A percentile compares a stretch with the other conserved stretches of the same genome.
Evolutionary conservation across 2,113 vertebrate species (phyloP).

Genomic region (Callopanchax toddi): DNA sequence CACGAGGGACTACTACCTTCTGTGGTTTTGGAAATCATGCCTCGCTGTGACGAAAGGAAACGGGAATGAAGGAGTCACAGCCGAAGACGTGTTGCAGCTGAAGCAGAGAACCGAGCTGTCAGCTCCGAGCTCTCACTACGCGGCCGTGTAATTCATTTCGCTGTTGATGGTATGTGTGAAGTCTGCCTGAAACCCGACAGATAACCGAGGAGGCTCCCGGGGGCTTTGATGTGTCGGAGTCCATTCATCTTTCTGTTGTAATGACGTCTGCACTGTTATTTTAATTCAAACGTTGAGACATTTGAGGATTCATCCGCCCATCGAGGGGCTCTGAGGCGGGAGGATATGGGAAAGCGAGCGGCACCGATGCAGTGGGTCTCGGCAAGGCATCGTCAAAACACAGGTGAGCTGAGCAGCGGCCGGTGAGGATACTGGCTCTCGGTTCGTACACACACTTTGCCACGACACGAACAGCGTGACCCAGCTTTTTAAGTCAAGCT

Average conservation of each 20-base stretch:
- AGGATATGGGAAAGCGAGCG: constrained; percentile 78
- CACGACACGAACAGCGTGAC: constrained; percentile 19
- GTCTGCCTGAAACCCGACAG: constrained; percentile 15
- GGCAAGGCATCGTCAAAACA: constrained; percentile 71
- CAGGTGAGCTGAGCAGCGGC: constrained; percentile 70
- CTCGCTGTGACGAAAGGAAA: constrained; percentile 25
- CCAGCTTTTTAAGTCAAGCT: constrained; percentile 34
- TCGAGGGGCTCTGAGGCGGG: constrained; percentile 39
- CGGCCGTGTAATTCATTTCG: constrained; percentile 8
- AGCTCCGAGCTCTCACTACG: constrained; percentile 3
- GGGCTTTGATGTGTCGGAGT: constrained; percentile 15
- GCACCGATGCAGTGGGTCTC: constrained; percentile 74
- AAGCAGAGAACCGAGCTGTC: constrained; percentile 18
- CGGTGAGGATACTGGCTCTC: not conserved
- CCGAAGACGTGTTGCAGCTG: constrained; percentile 67
- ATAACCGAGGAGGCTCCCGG: constrained; percentile 27
- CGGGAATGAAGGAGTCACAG: constrained; percentile 40
- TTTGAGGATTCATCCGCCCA: constrained; percentile 34
- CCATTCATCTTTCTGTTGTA: constrained; percentile 47
- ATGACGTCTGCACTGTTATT: constrained; percentile 55
- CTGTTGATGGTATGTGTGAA: constrained; percentile 32
- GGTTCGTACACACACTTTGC: not conserved
- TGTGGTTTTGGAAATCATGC: constrained; percentile 13
- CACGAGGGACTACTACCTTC: constrained; percentile 8
- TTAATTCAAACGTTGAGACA: constrained; percentile 31